Base-by-base conservation (phyloP, 2,113 vertebrate genomes). In the Excalfactoria chinensis region DNA sequence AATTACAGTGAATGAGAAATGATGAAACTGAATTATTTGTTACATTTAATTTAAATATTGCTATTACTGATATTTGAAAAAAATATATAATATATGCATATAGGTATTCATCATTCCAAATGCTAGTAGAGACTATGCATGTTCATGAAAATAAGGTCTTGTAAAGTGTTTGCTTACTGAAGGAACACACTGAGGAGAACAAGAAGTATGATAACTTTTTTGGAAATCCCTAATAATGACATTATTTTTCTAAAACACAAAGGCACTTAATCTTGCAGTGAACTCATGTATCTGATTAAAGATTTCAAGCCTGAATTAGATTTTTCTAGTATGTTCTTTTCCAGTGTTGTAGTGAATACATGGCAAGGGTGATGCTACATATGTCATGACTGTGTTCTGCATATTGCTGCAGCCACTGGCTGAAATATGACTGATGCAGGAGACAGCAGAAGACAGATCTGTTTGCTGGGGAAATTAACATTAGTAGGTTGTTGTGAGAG, bases 1-100 rank as follows among this genome's bases (percentile, higher is more conserved):
- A 55, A 66, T 67, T 75, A 37, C 84, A 78, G 40, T 68, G 51
- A 91, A 80, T 56, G 22, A 94, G n/a, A 80, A 92, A 84, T 68
- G 43, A 81, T 59, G 43, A 80, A 70, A 67, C 8, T 32, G 32
- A 43, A 58, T 62, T 62, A 2, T 1, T 18, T 56, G 23, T 87
- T 74, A 8, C 14, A 32, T 83, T 60, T 28, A 56, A 85, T 73
- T 73, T 2, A 55, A 70, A 26, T 49, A 3, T 44, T 70, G 67
- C 74, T 73, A 34, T 7, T 60, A 23, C 10, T 56, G 4, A 28
- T 73, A 40, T 68, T 86, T 80, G 37, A 60, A 11, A 66, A n/a
- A 3, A 44, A 56, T n/a, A 55, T 30, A 30, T 18, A 56, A 20
- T n/a, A 56, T 56, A n/a, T 56, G 7, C 11, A 56, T 28, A 32